Base-by-base conservation (phyloP, 2,113 vertebrate species). In the Octodon degus region DNA sequence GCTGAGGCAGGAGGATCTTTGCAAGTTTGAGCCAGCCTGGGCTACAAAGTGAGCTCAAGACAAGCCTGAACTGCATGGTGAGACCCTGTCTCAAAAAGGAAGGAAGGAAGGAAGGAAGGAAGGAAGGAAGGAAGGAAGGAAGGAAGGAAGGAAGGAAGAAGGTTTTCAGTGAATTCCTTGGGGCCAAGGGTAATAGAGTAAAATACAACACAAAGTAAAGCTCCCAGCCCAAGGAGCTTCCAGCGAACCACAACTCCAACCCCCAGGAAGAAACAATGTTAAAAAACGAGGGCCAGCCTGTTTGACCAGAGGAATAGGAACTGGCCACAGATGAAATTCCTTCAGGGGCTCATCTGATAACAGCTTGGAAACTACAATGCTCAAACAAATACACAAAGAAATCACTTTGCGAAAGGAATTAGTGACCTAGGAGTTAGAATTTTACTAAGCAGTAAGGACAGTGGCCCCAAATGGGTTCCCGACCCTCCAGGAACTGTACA, bases 381-480 rank as follows among this genome's bases (percentile, higher is more conserved):
- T 77, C 74, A 47, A 82, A 83, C 91, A 86, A 68, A 79, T 40
- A 68, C 91, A 81, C 43, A 63, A 74, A 62, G 30, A 89, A 60
- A 95, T 4, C 11, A 11, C 24, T 86, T 86, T 12, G 10, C 70
- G 81, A 58, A 7, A 80, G 67, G 83, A 76, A 86, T 89, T 47
- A 43, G 40, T 47, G 24, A 43, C 37, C 0, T 22, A 12, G 22
- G 37, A 25, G n/a, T 43, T 4, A 76, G 72, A 22, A 12, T 76
- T 76, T 37, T 25, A 40, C 25, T 25, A 43, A n/a, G 72, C 37
- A 24, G 37, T 76, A 13, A 76, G 72, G 37, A 76, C 72, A 43
- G 72, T 4, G 34, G 37, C 37, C 24, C 22, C 10, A 43, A 12
- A 43, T 25, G 72, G 68, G 34, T 34, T 72, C 68, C 8, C 0